Conservation (phyloP, 1,140 invertebrate species). For the Drosophila hydei region DNA sequence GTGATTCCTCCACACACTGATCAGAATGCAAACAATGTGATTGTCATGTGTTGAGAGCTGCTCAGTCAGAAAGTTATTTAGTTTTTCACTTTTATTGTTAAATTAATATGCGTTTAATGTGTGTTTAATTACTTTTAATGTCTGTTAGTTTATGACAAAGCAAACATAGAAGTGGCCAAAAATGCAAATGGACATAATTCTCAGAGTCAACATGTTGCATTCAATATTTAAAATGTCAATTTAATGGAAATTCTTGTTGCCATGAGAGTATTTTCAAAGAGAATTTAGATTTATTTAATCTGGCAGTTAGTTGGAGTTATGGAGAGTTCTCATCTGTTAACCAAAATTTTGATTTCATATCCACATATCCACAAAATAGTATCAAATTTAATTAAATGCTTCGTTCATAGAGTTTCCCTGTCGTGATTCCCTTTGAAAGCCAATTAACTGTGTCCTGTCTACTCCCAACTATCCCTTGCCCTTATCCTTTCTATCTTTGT, state of each 20-base stretch:
- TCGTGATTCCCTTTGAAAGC: constrained; percentile 2
- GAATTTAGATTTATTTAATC: neutral
- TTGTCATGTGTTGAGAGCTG: neutral
- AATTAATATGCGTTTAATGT: constrained; percentile 12
- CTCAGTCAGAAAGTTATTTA: constrained; percentile 17
- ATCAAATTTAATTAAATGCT: neutral
- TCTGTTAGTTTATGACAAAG: neutral
- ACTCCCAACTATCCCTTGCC: constrained; percentile 3
- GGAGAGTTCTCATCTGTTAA: too few species aligned
- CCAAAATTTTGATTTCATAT: neutral
- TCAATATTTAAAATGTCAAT: constrained; percentile 4
- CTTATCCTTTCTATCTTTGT: constrained; percentile 15
- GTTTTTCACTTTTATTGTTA: constrained; percentile 14
- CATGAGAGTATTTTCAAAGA: neutral
- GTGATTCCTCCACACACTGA: neutral
- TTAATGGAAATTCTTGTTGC: neutral
- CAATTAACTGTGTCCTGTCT: constrained; percentile 33
- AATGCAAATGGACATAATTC: constrained; percentile 8
- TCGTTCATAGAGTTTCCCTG: neutral
- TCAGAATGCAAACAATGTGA: constrained; percentile 16
- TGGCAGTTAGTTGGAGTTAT: too few species aligned
- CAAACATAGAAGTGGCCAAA: constrained; percentile 13
- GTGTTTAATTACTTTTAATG: constrained; percentile 22
- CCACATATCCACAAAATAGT: neutral
- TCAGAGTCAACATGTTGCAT: constrained; percentile 2